phyloP scores from a whole-genome alignment of 92 coral and sea anemone genomes.

The Phenganax subtilis region DNA sequence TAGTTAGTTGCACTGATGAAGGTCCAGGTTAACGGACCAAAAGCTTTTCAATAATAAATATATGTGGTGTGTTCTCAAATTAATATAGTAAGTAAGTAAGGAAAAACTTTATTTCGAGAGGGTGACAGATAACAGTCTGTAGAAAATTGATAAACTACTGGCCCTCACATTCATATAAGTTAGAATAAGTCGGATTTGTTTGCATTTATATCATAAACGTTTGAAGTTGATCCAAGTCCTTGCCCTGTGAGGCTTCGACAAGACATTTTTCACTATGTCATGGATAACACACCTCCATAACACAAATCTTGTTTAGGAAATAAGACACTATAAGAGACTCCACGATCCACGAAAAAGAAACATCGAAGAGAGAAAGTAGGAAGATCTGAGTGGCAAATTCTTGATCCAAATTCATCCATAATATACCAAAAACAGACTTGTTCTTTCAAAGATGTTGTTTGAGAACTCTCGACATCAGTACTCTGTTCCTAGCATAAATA shows the following conservation, averaged over 20 bases:
- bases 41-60: too few relatives aligned
- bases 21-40: too few relatives aligned
- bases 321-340: constrained; percentile 62
- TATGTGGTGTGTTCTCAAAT: too few relatives aligned
- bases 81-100: neutral
- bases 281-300: constrained; percentile 63
- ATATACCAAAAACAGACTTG: constrained; percentile 70
- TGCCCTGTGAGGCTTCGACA: neutral
- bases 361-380: constrained; percentile 55
- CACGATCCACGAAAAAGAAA: constrained; percentile 61
- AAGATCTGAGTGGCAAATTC: constrained; percentile 72
- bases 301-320: constrained; percentile 68
- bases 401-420: constrained; percentile 94
- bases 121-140: too few relatives aligned
- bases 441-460: constrained; percentile 34
- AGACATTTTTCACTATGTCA: neutral
- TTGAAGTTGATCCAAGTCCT: neutral
- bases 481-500: constrained; percentile 8
- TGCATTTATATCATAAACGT: too few relatives aligned
- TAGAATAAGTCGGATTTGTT: too few relatives aligned
- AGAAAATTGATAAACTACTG: too few relatives aligned
- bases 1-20: too few relatives aligned
- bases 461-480: constrained; percentile 3
- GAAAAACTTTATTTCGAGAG: too few relatives aligned
- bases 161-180: too few relatives aligned